Conservation (phyloP, 2,113 vertebrate genomes). For the Ammodytes marinus region DNA sequence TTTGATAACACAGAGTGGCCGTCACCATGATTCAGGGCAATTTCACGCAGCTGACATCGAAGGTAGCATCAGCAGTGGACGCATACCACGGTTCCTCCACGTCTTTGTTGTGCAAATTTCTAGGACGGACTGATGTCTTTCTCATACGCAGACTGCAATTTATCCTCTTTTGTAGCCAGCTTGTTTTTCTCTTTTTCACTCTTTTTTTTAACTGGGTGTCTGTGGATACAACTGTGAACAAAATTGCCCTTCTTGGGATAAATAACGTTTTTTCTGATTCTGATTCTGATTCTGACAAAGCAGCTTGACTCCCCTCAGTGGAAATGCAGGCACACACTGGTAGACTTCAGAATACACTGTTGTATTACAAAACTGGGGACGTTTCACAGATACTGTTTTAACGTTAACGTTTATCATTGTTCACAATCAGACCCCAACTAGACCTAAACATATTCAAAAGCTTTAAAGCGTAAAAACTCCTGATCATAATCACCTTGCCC, state of each 20-base stretch:
- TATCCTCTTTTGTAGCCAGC: slow-evolving; percentile 49
- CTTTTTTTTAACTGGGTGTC: slow-evolving; percentile 38
- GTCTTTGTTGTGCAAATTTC: slow-evolving; percentile 60
- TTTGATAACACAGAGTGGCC: slow-evolving; percentile 46
- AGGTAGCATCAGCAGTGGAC: slow-evolving; percentile 24
- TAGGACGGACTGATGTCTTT: slow-evolving; percentile 52
- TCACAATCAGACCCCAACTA: not conserved
- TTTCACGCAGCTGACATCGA: slow-evolving; percentile 33
- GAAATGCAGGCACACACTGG: slow-evolving; percentile 20
- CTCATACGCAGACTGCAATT: slow-evolving; percentile 39
- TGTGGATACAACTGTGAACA: slow-evolving; percentile 28
- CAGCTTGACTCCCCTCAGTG: slow-evolving; percentile 41
- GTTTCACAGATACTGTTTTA: not conserved
- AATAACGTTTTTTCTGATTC: no score
- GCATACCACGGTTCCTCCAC: slow-evolving; percentile 1
- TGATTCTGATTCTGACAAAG: not conserved
- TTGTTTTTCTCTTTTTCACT: slow-evolving; percentile 43
- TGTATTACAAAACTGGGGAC: not conserved
- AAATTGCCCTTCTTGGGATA: no score
- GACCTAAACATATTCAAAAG: not conserved
- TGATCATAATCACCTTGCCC: no score
- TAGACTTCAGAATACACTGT: not conserved
- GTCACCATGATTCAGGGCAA: slow-evolving; percentile 52
- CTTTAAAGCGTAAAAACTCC: not conserved
- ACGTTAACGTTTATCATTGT: not conserved